Evolutionary conservation across 2,113 vertebrate species (phyloP).

Genomic region (Phylloscopus whistleri): DNA sequence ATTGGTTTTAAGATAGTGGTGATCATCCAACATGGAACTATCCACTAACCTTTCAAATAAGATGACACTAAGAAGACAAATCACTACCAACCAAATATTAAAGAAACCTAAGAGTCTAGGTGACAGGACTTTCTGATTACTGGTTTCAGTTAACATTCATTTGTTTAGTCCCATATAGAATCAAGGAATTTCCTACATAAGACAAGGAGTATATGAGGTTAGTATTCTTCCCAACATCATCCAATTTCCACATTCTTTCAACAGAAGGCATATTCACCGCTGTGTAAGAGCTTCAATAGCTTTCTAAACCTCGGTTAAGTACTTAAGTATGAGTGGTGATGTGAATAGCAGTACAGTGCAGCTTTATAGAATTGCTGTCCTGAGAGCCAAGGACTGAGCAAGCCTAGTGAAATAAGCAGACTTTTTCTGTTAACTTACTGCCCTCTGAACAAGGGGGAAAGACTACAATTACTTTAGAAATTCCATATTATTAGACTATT

Average conservation of each 20-base stretch:
- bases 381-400: neutral
- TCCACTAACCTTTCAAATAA: neutral
- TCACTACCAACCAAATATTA: neutral
- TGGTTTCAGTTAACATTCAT: neutral
- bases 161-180: neutral
- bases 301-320: neutral
- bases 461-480: neutral
- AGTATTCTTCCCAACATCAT: neutral
- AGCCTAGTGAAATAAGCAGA: neutral
- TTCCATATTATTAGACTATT: neutral
- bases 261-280: neutral
- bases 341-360: neutral
- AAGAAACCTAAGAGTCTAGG: neutral
- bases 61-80: neutral
- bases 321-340: neutral
- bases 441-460: neutral
- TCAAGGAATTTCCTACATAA: neutral
- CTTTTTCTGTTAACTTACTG: neutral
- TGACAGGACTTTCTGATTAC: neutral
- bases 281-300: neutral
- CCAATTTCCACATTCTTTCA: neutral
- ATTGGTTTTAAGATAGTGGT: neutral
- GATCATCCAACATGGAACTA: neutral
- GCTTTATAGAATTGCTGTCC: neutral
- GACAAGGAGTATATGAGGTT: neutral